Percentiles rank a stretch among this genome's conserved stretches.
These are phyloP conservation scores for Physella acuta DNA, from an alignment of 1,140 invertebrate species.

Conservation along the genomic window DNA sequence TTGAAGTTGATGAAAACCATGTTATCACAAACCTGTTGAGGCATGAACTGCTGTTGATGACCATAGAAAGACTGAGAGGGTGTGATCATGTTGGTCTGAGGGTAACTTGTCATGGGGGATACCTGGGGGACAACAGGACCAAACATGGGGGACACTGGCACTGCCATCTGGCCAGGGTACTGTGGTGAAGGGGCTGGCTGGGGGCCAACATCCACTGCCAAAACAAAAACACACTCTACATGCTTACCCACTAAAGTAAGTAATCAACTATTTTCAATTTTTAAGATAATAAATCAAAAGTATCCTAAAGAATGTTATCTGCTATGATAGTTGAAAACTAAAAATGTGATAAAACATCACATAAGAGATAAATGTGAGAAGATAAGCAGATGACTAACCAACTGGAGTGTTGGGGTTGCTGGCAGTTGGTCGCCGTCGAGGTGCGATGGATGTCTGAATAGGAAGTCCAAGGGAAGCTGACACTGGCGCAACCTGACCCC, in stretches of 20 bases:
- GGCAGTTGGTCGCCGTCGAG: constrained; percentile 46
- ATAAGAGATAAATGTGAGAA: neutral
- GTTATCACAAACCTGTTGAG: constrained; percentile 21
- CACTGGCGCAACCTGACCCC: constrained; percentile 63
- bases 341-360: no score
- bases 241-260: no score
- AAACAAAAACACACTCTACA: neutral
- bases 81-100: constrained; percentile 26
- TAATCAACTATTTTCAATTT: neutral
- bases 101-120: constrained; percentile 20
- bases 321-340: neutral
- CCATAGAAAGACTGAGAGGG: constrained; percentile 30
- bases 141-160: constrained; percentile 24
- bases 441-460: constrained; percentile 54
- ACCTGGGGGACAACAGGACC: constrained; percentile 27
- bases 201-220: constrained; percentile 6
- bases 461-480: constrained; percentile 53
- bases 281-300: neutral
- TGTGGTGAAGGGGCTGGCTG: constrained; percentile 33
- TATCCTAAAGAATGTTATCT: neutral
- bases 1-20: neutral
- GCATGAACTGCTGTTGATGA: constrained; percentile 32
- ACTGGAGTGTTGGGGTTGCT: constrained; percentile 40
- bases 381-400: constrained; percentile 24
- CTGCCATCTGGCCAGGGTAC: constrained; percentile 22